Conservation (phyloP, 1,140 invertebrate genomes). For the Zaprionus africanus region DNA sequence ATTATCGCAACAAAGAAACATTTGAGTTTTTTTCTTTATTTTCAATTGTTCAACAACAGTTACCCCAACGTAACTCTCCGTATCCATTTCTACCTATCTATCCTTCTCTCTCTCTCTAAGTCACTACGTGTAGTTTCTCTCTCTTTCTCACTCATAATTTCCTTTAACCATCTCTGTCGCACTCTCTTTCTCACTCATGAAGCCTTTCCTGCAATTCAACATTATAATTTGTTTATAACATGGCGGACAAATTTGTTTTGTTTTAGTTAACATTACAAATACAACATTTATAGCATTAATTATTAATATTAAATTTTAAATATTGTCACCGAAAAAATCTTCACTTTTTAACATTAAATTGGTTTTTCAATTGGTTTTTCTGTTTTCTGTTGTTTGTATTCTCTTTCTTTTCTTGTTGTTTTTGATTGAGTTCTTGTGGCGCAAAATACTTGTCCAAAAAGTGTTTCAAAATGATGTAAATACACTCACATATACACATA, state of each 20-base stretch:
- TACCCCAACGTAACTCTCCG: neutral
- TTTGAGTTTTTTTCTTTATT: neutral
- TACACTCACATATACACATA: constrained; percentile 42
- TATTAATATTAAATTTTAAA: constrained; percentile 46
- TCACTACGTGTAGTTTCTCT: neutral
- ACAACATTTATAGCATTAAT: constrained; percentile 62
- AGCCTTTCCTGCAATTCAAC: neutral
- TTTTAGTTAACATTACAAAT: constrained; percentile 38
- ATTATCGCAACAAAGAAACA: neutral
- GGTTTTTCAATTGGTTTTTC: neutral
- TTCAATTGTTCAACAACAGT: neutral
- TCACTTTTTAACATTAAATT: constrained; percentile 27
- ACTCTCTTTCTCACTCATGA: constrained; percentile 1
- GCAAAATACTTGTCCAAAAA: constrained; percentile 69
- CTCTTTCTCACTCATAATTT: neutral
- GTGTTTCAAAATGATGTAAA: constrained; percentile 51
- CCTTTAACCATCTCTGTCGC: neutral
- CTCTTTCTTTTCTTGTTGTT: constrained; percentile 1
- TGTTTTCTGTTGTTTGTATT: neutral
- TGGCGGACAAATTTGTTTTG: constrained; percentile 30
- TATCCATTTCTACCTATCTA: neutral
- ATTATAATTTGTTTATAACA: constrained; percentile 16
- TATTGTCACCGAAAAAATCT: constrained; percentile 71
- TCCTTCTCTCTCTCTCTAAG: neutral
- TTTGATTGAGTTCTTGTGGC: constrained; percentile 14